A percentile compares a stretch with the other conserved stretches of the same genome.
Evolutionary conservation across 2,797 vertebrate species (phyloP).

Genomic region (Malacoctenus gilli): DNA sequence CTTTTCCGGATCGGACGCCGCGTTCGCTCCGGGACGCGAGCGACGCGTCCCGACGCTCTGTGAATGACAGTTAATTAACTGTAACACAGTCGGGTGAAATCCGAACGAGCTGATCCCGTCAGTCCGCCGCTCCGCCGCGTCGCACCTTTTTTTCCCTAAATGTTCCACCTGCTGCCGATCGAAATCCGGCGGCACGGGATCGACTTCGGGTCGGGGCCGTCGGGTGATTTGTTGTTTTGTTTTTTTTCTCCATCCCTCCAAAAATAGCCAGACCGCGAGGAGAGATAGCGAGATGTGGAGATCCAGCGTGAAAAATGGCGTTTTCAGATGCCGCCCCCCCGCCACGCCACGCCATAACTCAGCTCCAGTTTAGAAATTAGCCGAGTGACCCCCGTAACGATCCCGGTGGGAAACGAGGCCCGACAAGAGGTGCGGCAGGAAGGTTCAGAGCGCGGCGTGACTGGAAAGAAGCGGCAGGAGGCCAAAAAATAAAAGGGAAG

Average conservation of each 20-base stretch:
- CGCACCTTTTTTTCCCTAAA: no score
- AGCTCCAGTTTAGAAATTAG: not conserved
- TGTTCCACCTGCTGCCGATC: no score
- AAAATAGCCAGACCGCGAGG: no score
- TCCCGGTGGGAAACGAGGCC: constrained; percentile 11
- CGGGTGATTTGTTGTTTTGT: no score
- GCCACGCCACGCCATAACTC: not conserved
- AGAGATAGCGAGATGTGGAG: not conserved
- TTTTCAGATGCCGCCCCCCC: not conserved
- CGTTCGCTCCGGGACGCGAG: no score
- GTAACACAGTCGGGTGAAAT: no score
- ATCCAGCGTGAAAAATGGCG: not conserved
- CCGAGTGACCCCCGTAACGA: not conserved
- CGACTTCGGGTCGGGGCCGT: no score
- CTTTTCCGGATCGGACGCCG: no score
- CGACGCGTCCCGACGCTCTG: not conserved
- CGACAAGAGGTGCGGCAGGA: not conserved
- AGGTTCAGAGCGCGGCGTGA: not conserved
- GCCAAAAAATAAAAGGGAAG: not conserved
- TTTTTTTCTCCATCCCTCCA: no score
- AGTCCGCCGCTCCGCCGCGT: not conserved
- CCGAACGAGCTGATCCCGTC: not conserved
- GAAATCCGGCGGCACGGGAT: no score
- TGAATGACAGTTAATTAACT: constrained; percentile 4
- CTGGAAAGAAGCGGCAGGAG: not conserved